phyloP scores from a whole-genome alignment of 2,888 invertebrate genomes.

The Drosophila mayaguana region DNA sequence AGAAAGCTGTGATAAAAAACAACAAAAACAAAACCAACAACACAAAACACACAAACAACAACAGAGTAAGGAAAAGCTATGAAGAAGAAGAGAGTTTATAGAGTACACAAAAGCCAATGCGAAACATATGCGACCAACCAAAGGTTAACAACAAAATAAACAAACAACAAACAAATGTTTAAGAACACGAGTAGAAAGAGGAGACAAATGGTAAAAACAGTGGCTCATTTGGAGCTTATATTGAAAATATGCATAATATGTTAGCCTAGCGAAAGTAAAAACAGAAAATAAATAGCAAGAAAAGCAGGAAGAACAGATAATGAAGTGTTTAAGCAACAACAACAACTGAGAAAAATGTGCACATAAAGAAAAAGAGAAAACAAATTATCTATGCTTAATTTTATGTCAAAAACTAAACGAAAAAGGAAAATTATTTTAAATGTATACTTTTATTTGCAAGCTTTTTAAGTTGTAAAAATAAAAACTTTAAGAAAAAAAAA shows the following conservation, averaged over 20 bases:
- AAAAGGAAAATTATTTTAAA: slow-evolving; percentile 15
- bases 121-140: slow-evolving; percentile 79
- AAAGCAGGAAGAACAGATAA: slow-evolving; percentile 27
- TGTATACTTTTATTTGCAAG: slow-evolving; percentile 57
- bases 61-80: slow-evolving; percentile 7
- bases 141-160: slow-evolving; percentile 72
- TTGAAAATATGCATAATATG: slow-evolving; percentile 39
- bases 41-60: slow-evolving; percentile 40
- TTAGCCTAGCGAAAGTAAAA: slow-evolving; percentile 55
- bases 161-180: slow-evolving; percentile 15
- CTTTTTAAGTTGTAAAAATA: slow-evolving; percentile 57
- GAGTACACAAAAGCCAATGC: slow-evolving; percentile 65
- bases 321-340: slow-evolving; percentile 47
- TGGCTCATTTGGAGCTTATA: slow-evolving; percentile 26
- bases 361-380: slow-evolving; percentile 21
- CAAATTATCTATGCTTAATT: slow-evolving; percentile 28
- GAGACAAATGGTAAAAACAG: slow-evolving; percentile 6
- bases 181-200: slow-evolving; percentile 19
- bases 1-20: slow-evolving; percentile 75
- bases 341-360: slow-evolving; percentile 33
- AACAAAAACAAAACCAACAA: slow-evolving; percentile 44
- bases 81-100: slow-evolving; percentile 1
- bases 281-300: slow-evolving; percentile 17
- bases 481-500: slow-evolving; percentile 1
- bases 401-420: slow-evolving; percentile 35